Evolutionary conservation across 2,888 invertebrate genomes (phyloP).

Genomic region (Dicycla oo): DNA sequence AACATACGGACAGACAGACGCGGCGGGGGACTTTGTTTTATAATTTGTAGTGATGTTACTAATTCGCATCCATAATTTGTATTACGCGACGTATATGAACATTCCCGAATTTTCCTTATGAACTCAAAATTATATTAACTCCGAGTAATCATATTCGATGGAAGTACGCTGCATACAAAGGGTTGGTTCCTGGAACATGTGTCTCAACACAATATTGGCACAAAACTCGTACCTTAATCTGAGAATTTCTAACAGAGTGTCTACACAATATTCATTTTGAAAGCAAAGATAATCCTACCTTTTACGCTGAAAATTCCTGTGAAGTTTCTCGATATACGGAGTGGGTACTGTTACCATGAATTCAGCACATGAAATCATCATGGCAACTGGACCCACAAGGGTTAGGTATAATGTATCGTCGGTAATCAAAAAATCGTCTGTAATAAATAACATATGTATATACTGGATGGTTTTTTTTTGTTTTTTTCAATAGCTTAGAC

Average conservation of each 20-base stretch:
- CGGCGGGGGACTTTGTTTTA: too few relatives aligned
- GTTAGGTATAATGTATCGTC: background rate
- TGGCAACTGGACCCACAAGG: too few relatives aligned
- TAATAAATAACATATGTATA: too few relatives aligned
- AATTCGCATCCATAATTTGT: background rate
- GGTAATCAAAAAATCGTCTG: background rate
- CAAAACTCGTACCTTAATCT: background rate
- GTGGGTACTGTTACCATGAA: background rate
- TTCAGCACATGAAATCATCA: background rate
- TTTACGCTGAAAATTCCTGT: background rate
- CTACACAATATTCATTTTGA: background rate
- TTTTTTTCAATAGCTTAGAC: too few relatives aligned
- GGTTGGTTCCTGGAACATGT: conserved; percentile 13
- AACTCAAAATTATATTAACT: background rate
- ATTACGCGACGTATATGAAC: background rate
- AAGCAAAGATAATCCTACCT: background rate
- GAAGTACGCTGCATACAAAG: background rate
- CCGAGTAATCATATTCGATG: background rate
- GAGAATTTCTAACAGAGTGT: background rate
- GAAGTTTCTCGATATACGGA: background rate
- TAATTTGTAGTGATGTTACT: too few relatives aligned
- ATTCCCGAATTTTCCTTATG: background rate
- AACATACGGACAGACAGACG: too few relatives aligned
- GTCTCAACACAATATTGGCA: conserved; percentile 8
- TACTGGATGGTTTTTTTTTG: too few relatives aligned